Base-by-base conservation (phyloP, 2,888 invertebrate genomes). In the Stenodera caucasica region DNA sequence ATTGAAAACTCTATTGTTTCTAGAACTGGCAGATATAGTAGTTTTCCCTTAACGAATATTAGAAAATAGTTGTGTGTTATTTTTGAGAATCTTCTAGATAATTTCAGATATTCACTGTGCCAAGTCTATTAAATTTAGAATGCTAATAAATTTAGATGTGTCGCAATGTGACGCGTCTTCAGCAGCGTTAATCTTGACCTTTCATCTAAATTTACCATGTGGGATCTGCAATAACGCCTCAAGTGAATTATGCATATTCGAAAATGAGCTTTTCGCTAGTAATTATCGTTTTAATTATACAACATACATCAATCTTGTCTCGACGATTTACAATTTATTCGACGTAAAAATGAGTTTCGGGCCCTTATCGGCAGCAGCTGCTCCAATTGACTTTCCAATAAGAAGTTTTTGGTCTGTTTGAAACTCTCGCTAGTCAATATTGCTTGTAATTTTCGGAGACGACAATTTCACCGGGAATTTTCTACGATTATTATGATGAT, bases 81-180 rank as follows among this genome's bases (percentile, higher is more conserved):
- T 26, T 26, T 26, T 26, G 5, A 26, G 5, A 26, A 26, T 26
- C 26, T 5, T 4, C 5, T 4, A 26, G 2, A 26, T 26, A 26
- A 26, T 26, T 26, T 26, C 5, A 26, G 5, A 5, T 5, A 40
- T 15, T 40, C 18, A 18, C 18, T 45, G 21, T 23, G 45, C 45
- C 45, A 45, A 45, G 45, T 15, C 3, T 23, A 5, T 11, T 45
- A 45, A 45, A 45, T 45, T 45, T 45, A 45, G 45, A 45, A 45
- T 45, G 6, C n/a, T 11, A 40, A 11, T 4, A 45, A 45, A 45
- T 21, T 45, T 45, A 35, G 14, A 35, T 35, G 18, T 45, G 45
- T 45, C 45, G 21, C 45, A n/a, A 23, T 12, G 12, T 12, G 45
- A 45, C 21, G 12, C 9, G 18, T 23, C 21, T 45, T 45, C 11